Conservation (phyloP, 2,113 vertebrate species). For the Etia nguti region DNA sequence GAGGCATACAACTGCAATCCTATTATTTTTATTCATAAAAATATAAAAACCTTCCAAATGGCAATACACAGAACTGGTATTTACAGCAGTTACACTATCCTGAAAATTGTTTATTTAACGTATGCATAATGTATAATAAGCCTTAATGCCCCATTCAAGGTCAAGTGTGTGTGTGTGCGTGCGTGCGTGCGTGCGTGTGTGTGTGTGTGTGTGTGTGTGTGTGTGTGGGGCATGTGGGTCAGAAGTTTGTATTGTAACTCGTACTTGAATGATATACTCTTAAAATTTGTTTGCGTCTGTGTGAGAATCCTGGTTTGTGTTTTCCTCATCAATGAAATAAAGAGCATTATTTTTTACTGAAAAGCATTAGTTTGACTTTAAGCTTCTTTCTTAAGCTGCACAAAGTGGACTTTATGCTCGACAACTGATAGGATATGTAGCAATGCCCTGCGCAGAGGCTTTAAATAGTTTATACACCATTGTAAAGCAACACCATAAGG, state of each 20-base stretch:
- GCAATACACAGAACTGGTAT: background rate
- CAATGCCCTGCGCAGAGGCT: background rate
- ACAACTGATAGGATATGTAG: background rate
- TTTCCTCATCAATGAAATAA: background rate
- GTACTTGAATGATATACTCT: background rate
- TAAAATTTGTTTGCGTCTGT: background rate
- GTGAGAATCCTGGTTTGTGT: background rate
- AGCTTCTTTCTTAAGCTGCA: no score
- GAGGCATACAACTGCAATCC: background rate
- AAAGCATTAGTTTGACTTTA: background rate
- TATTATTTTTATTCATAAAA: background rate
- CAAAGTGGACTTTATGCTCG: background rate
- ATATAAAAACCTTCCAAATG: background rate
- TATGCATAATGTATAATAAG: background rate
- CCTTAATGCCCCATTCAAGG: background rate
- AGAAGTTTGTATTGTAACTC: background rate
- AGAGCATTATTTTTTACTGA: background rate
- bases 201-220: background rate
- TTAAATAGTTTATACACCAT: conserved; percentile 12
- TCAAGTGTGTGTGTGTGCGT: background rate
- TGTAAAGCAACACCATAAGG: conserved; percentile 15
- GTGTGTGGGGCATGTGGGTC: background rate
- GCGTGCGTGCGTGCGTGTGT: background rate
- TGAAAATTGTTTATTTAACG: background rate
- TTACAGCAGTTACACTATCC: background rate